phyloP scores from a whole-genome alignment of 2,113 vertebrate genomes.

The Zosterops japonicus region DNA sequence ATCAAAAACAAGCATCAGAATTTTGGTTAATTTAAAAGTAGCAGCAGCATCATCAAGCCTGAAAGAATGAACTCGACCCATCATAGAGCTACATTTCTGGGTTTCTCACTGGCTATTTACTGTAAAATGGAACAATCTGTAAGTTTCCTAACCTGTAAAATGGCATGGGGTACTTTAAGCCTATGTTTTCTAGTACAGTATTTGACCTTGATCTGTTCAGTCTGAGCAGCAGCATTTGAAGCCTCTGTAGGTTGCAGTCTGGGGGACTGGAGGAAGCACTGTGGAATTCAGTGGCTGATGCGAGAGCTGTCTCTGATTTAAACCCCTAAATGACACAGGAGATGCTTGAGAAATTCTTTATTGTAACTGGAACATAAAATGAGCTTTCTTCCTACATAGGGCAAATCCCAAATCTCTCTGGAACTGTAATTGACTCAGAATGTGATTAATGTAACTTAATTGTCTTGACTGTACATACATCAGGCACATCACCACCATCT shows the following conservation, averaged over 20 bases:
- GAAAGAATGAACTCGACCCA: not conserved
- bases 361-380: conserved; percentile 50
- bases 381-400: conserved; percentile 52
- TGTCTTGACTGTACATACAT: conserved; percentile 71
- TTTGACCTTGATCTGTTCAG: not conserved
- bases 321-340: conserved; percentile 9
- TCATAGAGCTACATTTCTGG: not conserved
- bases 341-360: conserved; percentile 49
- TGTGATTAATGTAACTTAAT: conserved; percentile 74
- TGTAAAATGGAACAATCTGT: not conserved
- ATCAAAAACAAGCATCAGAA: not conserved
- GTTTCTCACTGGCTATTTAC: not conserved
- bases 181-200: not conserved
- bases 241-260: not conserved
- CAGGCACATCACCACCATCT: conserved; percentile 65
- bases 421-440: conserved; percentile 69
- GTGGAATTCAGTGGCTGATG: not conserved
- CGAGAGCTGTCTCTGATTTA: not conserved
- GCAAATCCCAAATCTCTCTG: conserved; percentile 61
- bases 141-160: not conserved
- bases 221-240: not conserved
- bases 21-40: not conserved
- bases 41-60: not conserved
- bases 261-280: not conserved
- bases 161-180: not conserved